phyloP scores from a whole-genome alignment of 2,113 vertebrate species.

The Erythrocercus mccallii region DNA sequence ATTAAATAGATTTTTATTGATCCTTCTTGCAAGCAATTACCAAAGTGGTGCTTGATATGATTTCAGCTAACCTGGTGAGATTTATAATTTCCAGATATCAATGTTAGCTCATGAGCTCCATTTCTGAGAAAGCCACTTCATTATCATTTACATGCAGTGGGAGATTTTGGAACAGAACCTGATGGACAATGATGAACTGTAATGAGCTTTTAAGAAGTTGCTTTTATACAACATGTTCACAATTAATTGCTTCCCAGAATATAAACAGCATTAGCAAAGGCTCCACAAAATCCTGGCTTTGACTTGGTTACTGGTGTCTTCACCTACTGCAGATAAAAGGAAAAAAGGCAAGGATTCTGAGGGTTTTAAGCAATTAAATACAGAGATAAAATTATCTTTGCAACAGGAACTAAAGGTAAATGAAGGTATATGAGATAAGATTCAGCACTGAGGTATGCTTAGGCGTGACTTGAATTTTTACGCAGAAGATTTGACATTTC shows the following conservation, averaged over 20 bases:
- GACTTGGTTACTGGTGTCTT: neutral
- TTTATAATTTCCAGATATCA: neutral
- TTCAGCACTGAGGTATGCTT: neutral
- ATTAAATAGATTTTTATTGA: neutral
- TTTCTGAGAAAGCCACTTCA: neutral
- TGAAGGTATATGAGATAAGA: neutral
- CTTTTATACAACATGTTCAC: neutral
- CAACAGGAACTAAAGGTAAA: neutral
- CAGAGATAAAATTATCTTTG: neutral
- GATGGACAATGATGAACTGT: neutral
- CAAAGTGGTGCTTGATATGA: neutral
- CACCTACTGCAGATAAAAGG: neutral
- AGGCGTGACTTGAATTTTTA: conserved; percentile 27
- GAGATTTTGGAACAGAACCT: neutral
- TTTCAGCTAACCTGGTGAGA: neutral
- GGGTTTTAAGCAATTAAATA: neutral
- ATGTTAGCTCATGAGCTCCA: neutral
- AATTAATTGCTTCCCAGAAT: neutral
- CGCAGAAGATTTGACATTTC: conserved; percentile 27
- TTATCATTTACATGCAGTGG: neutral
- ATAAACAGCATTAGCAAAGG: neutral
- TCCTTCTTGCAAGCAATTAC: neutral
- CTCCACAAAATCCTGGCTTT: neutral
- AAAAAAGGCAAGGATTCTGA: neutral
- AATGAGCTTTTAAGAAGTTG: neutral